These are phyloP conservation scores for Ctenopoma multispine DNA, from an alignment of 2,797 vertebrate species.

Conservation along the genomic window DNA sequence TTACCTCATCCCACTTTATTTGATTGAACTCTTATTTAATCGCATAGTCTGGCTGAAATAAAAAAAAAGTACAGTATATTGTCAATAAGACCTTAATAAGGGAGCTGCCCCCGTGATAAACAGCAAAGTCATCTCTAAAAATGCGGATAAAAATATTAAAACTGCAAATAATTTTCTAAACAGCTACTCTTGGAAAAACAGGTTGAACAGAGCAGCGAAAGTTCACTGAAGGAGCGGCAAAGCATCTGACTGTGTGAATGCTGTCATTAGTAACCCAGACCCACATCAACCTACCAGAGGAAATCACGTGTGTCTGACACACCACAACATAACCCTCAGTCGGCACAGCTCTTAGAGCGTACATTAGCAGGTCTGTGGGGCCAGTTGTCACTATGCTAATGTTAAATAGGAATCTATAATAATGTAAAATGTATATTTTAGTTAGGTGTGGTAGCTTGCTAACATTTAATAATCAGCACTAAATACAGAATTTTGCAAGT, in stretches of 20 bases:
- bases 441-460: no score
- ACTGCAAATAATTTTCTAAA: not conserved
- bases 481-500: no score
- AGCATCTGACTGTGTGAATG: constrained; percentile 19
- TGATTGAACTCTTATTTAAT: constrained; percentile 17
- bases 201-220: no score
- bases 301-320: constrained; percentile 47
- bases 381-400: no score
- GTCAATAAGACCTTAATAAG: not conserved
- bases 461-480: no score
- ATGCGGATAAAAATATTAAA: not conserved
- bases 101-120: not conserved
- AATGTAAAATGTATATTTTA: no score
- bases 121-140: not conserved
- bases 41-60: not conserved
- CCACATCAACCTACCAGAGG: constrained; percentile 32
- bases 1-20: constrained; percentile 2
- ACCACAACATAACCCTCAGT: constrained; percentile 43
- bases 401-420: no score
- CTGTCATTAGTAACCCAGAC: constrained; percentile 16
- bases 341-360: no score
- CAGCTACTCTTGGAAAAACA: no score
- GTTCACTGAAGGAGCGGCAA: not conserved
- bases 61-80: not conserved
- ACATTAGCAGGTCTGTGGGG: no score